phyloP scores from a whole-genome alignment of 2,113 vertebrate species.

The Bubo bubo region DNA sequence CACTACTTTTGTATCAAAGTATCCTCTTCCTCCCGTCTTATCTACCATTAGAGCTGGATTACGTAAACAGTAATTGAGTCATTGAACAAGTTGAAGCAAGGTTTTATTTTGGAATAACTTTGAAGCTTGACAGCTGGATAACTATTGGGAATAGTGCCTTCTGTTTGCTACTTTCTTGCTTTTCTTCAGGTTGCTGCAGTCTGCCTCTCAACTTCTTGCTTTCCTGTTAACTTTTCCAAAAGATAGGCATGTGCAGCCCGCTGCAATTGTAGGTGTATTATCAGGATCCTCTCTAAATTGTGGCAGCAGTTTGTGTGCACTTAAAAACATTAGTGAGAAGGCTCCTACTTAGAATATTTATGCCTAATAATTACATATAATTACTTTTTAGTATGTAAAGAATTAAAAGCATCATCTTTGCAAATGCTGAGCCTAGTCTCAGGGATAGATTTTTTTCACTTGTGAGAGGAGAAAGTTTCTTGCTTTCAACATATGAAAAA shows the following conservation, averaged over 20 bases:
- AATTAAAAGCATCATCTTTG: not conserved
- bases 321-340: not conserved
- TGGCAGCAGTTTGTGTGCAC: not conserved
- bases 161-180: not conserved
- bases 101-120: not conserved
- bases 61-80: not conserved
- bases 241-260: not conserved
- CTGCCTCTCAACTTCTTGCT: not conserved
- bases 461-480: not conserved
- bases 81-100: not conserved
- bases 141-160: not conserved
- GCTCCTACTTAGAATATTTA: not conserved
- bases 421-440: not conserved
- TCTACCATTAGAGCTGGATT: not conserved
- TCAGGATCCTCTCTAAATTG: not conserved
- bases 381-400: not conserved
- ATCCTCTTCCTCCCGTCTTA: not conserved
- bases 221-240: not conserved
- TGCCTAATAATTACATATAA: not conserved
- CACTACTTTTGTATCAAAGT: not conserved
- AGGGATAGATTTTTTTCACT: not conserved
- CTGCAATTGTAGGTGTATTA: not conserved
- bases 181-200: not conserved
- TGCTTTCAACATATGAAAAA: not conserved
- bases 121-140: not conserved